Evolutionary conservation across 1,140 invertebrate genomes (phyloP), one percentile per base, ranked within the genome.

Genomic region (Drosophila micromelanica): DNA sequence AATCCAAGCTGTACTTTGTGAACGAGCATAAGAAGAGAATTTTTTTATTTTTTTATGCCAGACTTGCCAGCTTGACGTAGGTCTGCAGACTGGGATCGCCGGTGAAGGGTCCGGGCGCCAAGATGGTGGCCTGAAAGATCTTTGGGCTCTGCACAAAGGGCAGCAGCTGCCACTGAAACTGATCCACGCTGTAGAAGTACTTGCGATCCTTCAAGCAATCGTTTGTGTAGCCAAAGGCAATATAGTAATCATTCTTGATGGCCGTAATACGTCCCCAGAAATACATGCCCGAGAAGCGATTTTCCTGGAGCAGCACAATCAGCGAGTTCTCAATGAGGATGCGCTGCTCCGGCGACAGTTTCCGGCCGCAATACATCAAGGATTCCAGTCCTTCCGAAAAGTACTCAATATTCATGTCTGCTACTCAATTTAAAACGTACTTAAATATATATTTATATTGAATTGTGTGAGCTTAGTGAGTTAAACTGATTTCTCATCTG

Each of bases 241-340:
- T 93, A 77, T 95, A 95, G 84, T 97, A 97, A 92, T 96, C 96
- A 5, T 92, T 93, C 43, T 94, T 93, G 0, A 93, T 91, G 0
- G 95, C 96, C 57, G 94, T 93, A 40, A 97, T 94, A 81, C 94
- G 94, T 2, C 96, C 96, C 95, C 95, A 96, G 69, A 96, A 96
- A 71, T 94, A 96, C 51, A 95, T 94, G 68, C 94, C 94, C 2
- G 92, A 90, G 85, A 96, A 96, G 80, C 96, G 95, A 92, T 96
- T 96, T 80, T 97, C 96, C 48, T 94, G 94, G 89, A 96, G 94
- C 13, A 97, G 91, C 51, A 96, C 91, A 11, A 95, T 91, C 0
- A 97, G 91, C 0, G 96, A 96, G 90, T 95, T 96, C 76, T 95
- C 93, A 5, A 96, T 89, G 0, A 96, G 75, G 3, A 95, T 92